Base-by-base conservation (phyloP, 2,888 invertebrate species). In the Dexiosoma caninum region DNA sequence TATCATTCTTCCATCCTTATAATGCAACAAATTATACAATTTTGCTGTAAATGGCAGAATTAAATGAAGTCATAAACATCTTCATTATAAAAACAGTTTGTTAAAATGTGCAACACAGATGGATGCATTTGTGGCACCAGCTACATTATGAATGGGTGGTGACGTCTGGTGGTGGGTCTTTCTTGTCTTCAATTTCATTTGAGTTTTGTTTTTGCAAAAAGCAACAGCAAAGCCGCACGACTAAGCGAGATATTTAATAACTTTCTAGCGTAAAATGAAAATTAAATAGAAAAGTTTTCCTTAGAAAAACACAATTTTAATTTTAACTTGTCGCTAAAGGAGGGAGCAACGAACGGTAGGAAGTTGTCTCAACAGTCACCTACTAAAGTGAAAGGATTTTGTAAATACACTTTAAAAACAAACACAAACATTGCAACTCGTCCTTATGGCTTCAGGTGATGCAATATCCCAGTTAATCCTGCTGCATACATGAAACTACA, bases 351-450 rank as follows among this genome's bases (percentile, higher is more conserved):
- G n/a, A n/a, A n/a, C n/a, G n/a, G n/a, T n/a, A n/a, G 9, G 19
- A 40, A 42, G 27, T 53, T 40, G 27, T 30, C 55, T n/a, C 55
- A 55, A 55, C 42, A 53, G 44, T 77, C 62, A 77, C 77, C 70
- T 70, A 77, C 77, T 77, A 77, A 77, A 77, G 77, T 77, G 77
- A 77, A 77, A 77, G 77, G 64, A 64, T 64, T 70, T 27, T 59
- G 59, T 49, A 77, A 69, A 77, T 55, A 70, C n/a, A 51, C 59
- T 42, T 27, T 9, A 27, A 19, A 32, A 23, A n/a, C 42, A 42
- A 51, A 64, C 1, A 53, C 35, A 64, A 72, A 72, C 42, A 72
- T 19, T 64, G 35, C 53, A 46, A 19, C 23, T 40, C 37, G 62
- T 72, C 44, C 62, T 62, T 72, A 16, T 64, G 42, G 35, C 62